Evolutionary conservation across 1,140 invertebrate species (phyloP).

Genomic region (Dinoponera quadriceps): DNA sequence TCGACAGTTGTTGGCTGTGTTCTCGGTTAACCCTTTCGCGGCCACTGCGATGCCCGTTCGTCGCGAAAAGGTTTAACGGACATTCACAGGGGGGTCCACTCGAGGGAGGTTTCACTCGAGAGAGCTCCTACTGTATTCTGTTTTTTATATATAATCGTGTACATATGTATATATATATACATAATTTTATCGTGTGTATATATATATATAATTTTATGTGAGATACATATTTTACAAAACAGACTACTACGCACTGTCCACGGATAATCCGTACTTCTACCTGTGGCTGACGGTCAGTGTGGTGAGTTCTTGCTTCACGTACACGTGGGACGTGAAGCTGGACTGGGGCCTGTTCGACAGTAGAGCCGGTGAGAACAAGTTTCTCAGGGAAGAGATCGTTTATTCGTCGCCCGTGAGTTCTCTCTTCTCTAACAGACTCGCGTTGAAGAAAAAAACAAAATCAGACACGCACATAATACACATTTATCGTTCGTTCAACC

Average conservation of each 20-base stretch:
- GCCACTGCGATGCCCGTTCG: no score
- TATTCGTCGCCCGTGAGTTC: conserved; percentile 88
- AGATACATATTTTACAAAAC: conserved; percentile 59
- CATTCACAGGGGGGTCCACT: no score
- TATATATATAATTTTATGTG: no score
- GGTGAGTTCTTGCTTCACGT: conserved; percentile 93
- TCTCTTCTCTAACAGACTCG: neutral
- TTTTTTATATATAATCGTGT: no score
- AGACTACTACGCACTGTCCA: conserved; percentile 88
- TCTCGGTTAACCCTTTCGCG: no score
- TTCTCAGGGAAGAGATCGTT: conserved; percentile 92
- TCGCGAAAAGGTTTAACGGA: no score
- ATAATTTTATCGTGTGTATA: no score
- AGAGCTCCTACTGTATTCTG: no score
- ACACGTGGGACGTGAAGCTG: conserved; percentile 98
- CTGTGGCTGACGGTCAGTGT: conserved; percentile 92
- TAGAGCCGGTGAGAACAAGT: conserved; percentile 93
- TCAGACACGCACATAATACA: no score
- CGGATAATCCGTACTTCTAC: conserved; percentile 93
- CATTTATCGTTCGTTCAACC: neutral
- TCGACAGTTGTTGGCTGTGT: neutral
- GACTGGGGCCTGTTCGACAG: conserved; percentile 99
- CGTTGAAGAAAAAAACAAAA: no score
- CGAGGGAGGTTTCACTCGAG: no score
- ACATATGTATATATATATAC: no score